Evolutionary conservation across 2,888 invertebrate species (phyloP).

Genomic region (Darwinula stevensoni): DNA sequence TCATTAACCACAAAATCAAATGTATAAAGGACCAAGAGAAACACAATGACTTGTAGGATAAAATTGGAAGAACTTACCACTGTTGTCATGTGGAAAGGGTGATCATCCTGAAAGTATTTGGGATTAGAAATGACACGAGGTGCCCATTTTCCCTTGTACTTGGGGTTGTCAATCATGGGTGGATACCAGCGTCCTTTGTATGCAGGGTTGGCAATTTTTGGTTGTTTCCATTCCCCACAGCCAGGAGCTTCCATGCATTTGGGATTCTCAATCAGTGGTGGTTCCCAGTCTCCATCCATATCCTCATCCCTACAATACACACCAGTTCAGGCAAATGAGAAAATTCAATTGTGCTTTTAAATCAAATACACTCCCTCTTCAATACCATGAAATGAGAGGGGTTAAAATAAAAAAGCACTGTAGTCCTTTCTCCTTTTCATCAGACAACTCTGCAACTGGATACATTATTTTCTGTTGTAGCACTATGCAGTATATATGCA

Average conservation of each 20-base stretch:
- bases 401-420: background rate
- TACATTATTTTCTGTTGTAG: too few relatives aligned
- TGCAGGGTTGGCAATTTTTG: conserved; percentile 53
- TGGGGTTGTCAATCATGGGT: conserved; percentile 63
- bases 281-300: conserved; percentile 97
- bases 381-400: background rate
- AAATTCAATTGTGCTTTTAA: conserved; percentile 5
- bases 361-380: too few relatives aligned
- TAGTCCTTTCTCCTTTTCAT: too few relatives aligned
- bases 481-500: too few relatives aligned
- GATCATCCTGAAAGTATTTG: conserved; percentile 59
- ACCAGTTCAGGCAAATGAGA: conserved; percentile 6
- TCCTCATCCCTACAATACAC: conserved; percentile 43
- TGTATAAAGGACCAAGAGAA: too few relatives aligned
- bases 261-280: conserved; percentile 71
- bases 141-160: conserved; percentile 83
- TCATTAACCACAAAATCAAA: too few relatives aligned
- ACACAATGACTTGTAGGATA: too few relatives aligned
- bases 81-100: conserved; percentile 65
- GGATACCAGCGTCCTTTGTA: conserved; percentile 84
- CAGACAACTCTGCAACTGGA: too few relatives aligned
- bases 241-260: conserved; percentile 45
- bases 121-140: conserved; percentile 68
- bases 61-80: conserved; percentile 57
- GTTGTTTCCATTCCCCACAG: conserved; percentile 69